Base-by-base conservation (phyloP, 1,140 invertebrate genomes). In the Pseudomyrmex pallidus region DNA sequence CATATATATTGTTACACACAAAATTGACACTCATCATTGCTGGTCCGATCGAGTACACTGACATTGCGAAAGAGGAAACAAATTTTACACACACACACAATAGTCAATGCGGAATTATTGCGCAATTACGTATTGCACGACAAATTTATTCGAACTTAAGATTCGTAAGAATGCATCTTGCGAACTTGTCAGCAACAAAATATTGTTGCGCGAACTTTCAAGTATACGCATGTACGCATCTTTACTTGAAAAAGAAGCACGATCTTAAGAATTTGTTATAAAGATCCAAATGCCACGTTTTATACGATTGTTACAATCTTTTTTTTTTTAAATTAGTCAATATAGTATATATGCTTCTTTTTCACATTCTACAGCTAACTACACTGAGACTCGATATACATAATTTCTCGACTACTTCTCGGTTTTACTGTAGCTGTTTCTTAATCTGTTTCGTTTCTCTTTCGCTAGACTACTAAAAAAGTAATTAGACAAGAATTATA, bases 281-380 rank as follows among this genome's bases (percentile, higher is more conserved):
- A 46, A 83, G 66, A 70, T 48, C 17, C 20, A 54, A 20, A 46
- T 56, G 52, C 13, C 61, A 20, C 46, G 22, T 52, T 7, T 62
- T 80, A 80, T 64, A 35, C 5, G 35, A 35, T 50, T 83, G 61
- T 57, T 13, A 74, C 68, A n/a, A 57, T 48, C 25, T 80, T 15
- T 85, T 67, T 46, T 80, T 15, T 85, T 67, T 70, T 88, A 83
- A 63, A 63, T 59, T 82, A 83, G 15, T 50, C 17, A 15, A 77
- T 78, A 87, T 35, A n/a, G n/a, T n/a, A n/a, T 35, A 35, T 35
- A 35, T 35, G 35, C 5, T 35, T 35, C 35, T 8, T n/a, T 62
- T 87, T 74, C 67, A 83, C 22, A 87, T 70, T 82, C 83, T 87
- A 89, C 62, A 89, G 7, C 74, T 35, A 35, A 35, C 35, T 87